Evolutionary conservation across 1,140 invertebrate genomes (phyloP).

Genomic region (Cheumatopsyche charites): DNA sequence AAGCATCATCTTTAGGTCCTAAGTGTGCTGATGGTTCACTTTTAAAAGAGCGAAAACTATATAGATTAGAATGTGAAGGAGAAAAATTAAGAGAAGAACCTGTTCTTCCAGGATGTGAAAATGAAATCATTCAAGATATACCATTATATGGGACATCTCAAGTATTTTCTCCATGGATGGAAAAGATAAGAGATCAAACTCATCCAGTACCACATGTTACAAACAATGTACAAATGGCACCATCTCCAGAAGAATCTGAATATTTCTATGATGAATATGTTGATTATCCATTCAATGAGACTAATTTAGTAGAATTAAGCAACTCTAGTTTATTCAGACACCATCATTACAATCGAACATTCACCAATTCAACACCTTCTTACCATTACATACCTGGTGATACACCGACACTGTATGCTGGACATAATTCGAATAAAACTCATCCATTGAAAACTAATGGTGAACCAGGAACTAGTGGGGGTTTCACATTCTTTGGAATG

Average conservation of each 20-base stretch:
- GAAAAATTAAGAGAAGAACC: constrained; percentile 61
- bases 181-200: constrained; percentile 60
- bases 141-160: constrained; percentile 59
- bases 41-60: constrained; percentile 72
- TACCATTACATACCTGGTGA: constrained; percentile 63
- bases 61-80: constrained; percentile 68
- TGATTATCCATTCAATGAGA: constrained; percentile 72
- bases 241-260: constrained; percentile 73
- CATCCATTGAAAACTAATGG: constrained; percentile 46
- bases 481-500: constrained; percentile 84
- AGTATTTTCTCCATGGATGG: constrained; percentile 60
- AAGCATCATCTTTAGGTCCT: constrained; percentile 72
- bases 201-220: constrained; percentile 44
- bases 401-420: constrained; percentile 71
- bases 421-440: constrained; percentile 63
- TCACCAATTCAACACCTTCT: constrained; percentile 49
- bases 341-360: constrained; percentile 32
- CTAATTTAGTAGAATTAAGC: constrained; percentile 55
- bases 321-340: constrained; percentile 43
- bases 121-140: constrained; percentile 62
- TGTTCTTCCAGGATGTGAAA: constrained; percentile 67
- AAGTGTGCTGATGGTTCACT: constrained; percentile 76
- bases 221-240: constrained; percentile 54
- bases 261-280: constrained; percentile 83
- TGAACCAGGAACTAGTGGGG: constrained; percentile 52